These are phyloP conservation scores for Clupea harengus DNA, from an alignment of 2,113 vertebrate species.

Conservation along the genomic window DNA sequence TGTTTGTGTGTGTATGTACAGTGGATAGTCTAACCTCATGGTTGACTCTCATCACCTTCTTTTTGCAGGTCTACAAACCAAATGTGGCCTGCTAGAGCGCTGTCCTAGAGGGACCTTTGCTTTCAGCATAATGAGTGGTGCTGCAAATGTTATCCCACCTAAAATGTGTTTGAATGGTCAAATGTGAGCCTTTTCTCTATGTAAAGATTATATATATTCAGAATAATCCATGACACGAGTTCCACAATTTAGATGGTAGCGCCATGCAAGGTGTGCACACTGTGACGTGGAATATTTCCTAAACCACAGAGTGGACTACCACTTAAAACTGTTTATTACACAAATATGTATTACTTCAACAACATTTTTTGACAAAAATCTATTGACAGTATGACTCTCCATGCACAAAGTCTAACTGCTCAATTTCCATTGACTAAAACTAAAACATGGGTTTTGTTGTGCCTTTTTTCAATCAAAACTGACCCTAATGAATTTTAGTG, in stretches of 20 bases:
- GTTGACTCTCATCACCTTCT: conserved; percentile 13
- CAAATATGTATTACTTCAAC: no score
- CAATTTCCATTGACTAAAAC: no score
- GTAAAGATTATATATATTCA: background rate
- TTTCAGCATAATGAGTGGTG: conserved; percentile 87
- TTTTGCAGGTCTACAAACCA: conserved; percentile 75
- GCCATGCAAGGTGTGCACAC: no score
- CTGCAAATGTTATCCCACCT: conserved; percentile 80
- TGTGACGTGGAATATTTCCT: no score
- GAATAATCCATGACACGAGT: background rate
- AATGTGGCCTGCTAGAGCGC: conserved; percentile 73
- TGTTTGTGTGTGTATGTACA: background rate
- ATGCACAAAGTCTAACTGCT: no score
- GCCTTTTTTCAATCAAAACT: no score
- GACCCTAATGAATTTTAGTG: no score
- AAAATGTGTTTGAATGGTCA: conserved; percentile 85
- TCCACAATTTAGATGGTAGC: background rate
- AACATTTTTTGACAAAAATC: no score
- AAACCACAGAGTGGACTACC: no score
- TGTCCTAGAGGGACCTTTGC: conserved; percentile 82
- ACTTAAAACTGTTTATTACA: no score
- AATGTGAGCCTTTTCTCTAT: conserved; percentile 70
- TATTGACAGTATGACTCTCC: no score
- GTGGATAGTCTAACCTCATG: background rate
- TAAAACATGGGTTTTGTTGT: no score